Evolutionary conservation across 2,113 vertebrate genomes (phyloP).

Genomic region (Sardina pilchardus): DNA sequence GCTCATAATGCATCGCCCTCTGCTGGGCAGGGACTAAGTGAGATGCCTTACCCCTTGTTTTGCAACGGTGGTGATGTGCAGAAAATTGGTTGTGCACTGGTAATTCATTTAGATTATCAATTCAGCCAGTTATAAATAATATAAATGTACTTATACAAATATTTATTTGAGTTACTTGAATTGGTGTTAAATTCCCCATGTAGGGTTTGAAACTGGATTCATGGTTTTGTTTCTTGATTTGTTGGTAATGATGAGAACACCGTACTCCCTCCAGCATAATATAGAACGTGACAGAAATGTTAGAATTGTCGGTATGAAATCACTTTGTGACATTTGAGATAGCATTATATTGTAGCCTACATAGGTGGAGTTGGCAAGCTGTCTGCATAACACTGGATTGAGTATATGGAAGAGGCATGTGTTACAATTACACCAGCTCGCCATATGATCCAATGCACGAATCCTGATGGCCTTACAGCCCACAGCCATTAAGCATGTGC

Average conservation of each 20-base stretch:
- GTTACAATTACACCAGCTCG: neutral
- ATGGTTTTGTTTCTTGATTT: too few relatives aligned
- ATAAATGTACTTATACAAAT: too few relatives aligned
- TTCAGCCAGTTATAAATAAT: too few relatives aligned
- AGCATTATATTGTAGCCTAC: too few relatives aligned
- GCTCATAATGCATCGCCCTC: conserved; percentile 25
- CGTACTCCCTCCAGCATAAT: too few relatives aligned
- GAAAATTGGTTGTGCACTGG: neutral
- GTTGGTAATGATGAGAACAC: too few relatives aligned
- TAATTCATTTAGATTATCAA: too few relatives aligned
- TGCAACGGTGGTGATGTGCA: neutral
- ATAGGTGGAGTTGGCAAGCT: too few relatives aligned
- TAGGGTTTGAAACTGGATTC: too few relatives aligned
- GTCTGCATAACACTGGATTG: neutral
- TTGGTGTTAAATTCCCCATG: too few relatives aligned
- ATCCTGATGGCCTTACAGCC: neutral
- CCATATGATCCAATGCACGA: neutral
- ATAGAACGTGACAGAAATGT: neutral
- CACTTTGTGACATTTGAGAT: too few relatives aligned
- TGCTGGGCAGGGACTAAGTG: conserved; percentile 1
- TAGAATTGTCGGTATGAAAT: neutral
- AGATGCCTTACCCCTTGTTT: neutral
- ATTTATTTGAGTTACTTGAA: too few relatives aligned
- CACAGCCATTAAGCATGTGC: neutral
- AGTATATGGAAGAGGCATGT: neutral